Percentiles rank a stretch among this genome's conserved stretches.
phyloP scores from a whole-genome alignment of 2,113 vertebrate genomes.

The Struthio camelus region DNA sequence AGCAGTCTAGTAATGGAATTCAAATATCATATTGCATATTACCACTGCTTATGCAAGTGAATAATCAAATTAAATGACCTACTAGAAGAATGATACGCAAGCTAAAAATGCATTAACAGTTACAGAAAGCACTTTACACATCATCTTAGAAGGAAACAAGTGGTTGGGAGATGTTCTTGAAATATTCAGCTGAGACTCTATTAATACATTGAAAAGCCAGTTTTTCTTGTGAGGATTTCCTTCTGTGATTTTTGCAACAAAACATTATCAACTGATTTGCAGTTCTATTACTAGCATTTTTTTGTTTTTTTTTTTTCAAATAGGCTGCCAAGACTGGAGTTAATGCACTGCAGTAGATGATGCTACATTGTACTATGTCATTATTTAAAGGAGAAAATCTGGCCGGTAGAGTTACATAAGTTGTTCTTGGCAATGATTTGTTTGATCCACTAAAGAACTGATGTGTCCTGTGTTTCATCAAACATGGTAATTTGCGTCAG shows the following conservation, averaged over 20 bases:
- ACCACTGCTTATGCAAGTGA: background rate
- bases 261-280: background rate
- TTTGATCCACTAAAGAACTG: background rate
- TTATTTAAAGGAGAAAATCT: background rate
- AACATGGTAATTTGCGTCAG: background rate
- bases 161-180: background rate
- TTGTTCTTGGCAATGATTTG: background rate
- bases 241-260: background rate
- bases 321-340: background rate
- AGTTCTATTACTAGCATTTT: background rate
- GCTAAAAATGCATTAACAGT: background rate
- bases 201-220: background rate
- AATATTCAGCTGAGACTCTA: background rate
- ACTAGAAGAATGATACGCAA: background rate
- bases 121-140: background rate
- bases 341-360: background rate
- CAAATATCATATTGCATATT: background rate
- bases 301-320: no score
- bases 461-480: no score
- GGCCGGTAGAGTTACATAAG: background rate
- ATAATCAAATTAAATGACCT: background rate
- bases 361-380: background rate
- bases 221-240: background rate
- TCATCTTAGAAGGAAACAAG: background rate
- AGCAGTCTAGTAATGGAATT: background rate